These are phyloP conservation scores for Psophia crepitans DNA, from an alignment of 2,113 vertebrate species.

Conservation along the genomic window DNA sequence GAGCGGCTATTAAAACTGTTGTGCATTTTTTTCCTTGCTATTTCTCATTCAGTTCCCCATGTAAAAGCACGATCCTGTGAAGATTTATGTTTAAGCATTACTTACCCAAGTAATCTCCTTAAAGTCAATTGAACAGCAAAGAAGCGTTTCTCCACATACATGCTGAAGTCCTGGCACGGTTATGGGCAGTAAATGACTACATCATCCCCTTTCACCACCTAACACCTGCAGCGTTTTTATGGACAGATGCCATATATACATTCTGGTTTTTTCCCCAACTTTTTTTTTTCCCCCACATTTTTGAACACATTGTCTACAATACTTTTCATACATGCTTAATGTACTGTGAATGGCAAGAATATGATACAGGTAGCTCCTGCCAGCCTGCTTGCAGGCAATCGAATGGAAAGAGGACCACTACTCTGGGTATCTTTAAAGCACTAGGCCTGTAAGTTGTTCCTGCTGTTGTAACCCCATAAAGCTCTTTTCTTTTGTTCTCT, in stretches of 20 bases:
- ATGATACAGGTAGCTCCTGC: not conserved
- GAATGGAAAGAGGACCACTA: not conserved
- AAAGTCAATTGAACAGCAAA: not conserved
- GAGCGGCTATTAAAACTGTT: not conserved
- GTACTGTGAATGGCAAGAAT: not conserved
- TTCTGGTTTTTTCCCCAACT: not conserved
- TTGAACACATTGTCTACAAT: not conserved
- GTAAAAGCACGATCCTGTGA: not conserved
- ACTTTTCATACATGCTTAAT: not conserved
- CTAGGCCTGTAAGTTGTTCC: not conserved
- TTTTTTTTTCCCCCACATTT: not conserved
- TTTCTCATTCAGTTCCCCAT: not conserved
- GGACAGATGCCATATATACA: not conserved
- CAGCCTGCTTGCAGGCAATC: not conserved
- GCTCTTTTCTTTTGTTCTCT: constrained; percentile 69
- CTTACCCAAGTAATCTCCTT: not conserved
- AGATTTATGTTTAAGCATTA: not conserved
- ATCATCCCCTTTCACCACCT: not conserved
- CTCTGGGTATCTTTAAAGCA: not conserved
- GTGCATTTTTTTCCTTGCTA: not conserved
- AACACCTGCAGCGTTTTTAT: constrained; percentile 14
- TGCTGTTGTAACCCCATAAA: constrained; percentile 56
- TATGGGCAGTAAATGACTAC: not conserved
- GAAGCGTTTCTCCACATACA: not conserved
- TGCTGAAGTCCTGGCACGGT: not conserved